Evolutionary conservation across 2,113 vertebrate species (phyloP).

Genomic region (Dissostichus mawsoni): DNA sequence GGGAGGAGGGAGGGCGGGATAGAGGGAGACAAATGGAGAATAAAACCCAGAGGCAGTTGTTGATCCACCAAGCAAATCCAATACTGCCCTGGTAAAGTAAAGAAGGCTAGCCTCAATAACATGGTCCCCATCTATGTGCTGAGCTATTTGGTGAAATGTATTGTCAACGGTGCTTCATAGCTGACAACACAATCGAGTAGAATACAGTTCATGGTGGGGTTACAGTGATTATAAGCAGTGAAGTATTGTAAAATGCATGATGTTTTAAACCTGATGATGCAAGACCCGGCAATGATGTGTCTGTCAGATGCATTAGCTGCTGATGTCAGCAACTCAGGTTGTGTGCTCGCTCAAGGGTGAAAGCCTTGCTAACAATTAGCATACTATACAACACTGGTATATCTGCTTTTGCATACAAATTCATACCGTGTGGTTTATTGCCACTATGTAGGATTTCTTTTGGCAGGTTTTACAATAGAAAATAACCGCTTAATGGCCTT

Average conservation of each 20-base stretch:
- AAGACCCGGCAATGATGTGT: conserved; percentile 63
- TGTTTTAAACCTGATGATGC: conserved; percentile 69
- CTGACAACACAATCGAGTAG: conserved; percentile 28
- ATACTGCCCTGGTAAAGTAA: conserved; percentile 4
- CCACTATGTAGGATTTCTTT: background rate
- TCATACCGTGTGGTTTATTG: background rate
- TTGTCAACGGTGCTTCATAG: conserved; percentile 1
- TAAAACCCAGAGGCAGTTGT: conserved; percentile 15
- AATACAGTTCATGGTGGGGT: conserved; percentile 52
- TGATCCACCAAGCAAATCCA: conserved; percentile 28
- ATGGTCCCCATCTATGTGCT: background rate
- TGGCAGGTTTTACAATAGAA: background rate
- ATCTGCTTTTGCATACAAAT: background rate
- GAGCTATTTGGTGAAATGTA: background rate
- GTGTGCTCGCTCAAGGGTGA: conserved; percentile 23
- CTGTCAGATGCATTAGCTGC: conserved; percentile 53
- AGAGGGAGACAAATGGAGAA: conserved; percentile 8
- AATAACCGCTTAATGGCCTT: background rate
- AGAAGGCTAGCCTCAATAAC: conserved; percentile 3
- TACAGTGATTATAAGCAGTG: conserved; percentile 47
- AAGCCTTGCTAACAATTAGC: conserved; percentile 10
- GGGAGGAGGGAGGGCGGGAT: background rate
- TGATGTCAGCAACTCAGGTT: conserved; percentile 59
- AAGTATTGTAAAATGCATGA: conserved; percentile 44
- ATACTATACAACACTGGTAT: background rate